Base-by-base conservation (phyloP, 2,797 vertebrate species). In the Ammospiza maritima region DNA sequence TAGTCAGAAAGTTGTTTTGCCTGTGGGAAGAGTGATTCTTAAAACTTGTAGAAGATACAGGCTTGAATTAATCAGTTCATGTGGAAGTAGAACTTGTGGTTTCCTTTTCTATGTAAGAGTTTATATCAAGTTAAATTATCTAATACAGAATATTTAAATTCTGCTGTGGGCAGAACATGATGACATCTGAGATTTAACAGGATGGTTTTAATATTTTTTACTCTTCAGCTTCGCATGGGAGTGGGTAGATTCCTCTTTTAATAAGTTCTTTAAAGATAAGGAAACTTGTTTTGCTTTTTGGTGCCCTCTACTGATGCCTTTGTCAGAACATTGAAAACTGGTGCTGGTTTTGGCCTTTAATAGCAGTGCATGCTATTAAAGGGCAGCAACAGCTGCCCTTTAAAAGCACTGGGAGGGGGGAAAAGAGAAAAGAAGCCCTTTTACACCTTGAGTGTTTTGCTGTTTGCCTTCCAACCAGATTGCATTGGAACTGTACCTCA, bases 241-340 rank as follows among this genome's bases (percentile, higher is more conserved):
- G 4, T 11, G 0, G 6, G 3, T 40, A 53, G 16, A 14, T 66
- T 66, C 16, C 12, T 56, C 22, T 70, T 70, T 21, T 29, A 40
- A 10, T 34, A 18, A 69, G 29, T 15, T 44, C 19, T 64, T 73
- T 17, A 30, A 53, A 61, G 36, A 45, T 50, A 19, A 9, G 13
- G 21, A 45, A 60, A 42, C 7, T 71, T 85, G 5, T 11, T 73
- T 72, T 81, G 56, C 18, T 45, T 82, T 89, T 73, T 89, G 50
- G 45, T 88, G 87, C 85, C 78, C 72, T 83, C 78, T 94, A 14
- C 71, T 79, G 89, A 20, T 73, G 27, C 34, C 6, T 53, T 64
- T 83, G 64, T 50, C 32, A 45, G 69, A 76, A 40, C 40, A 29
- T 26, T 0, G 3, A 40, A 47, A 70, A 15, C 18, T 32, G 15